Evolutionary conservation across 2,888 invertebrate species (phyloP).

Genomic region (Volucella inflata): DNA sequence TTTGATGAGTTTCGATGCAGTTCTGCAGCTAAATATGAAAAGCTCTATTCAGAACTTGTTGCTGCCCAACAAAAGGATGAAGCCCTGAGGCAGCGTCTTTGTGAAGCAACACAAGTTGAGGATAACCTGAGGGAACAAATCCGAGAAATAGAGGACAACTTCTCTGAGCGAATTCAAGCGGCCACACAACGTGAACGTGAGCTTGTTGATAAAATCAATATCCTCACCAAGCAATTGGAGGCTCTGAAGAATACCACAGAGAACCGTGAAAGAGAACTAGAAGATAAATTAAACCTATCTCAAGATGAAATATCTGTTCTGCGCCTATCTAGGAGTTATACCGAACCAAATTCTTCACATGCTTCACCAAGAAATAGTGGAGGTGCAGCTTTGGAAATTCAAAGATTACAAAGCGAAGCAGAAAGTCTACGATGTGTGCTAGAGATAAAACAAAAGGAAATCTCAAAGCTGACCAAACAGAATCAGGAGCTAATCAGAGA

Average conservation of each 20-base stretch:
- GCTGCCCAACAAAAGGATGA: constrained; percentile 81
- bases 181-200: constrained; percentile 80
- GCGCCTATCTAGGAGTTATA: constrained; percentile 71
- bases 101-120: constrained; percentile 78
- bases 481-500: constrained; percentile 89
- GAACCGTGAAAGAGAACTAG: constrained; percentile 80
- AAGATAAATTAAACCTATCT: constrained; percentile 81
- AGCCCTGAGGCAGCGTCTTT: constrained; percentile 79
- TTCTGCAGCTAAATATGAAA: constrained; percentile 79
- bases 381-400: constrained; percentile 78
- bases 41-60: constrained; percentile 83
- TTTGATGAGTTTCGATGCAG: constrained; percentile 79
- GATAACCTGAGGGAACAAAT: constrained; percentile 80
- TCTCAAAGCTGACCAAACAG: constrained; percentile 90
- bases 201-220: constrained; percentile 80
- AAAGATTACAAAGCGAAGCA: constrained; percentile 88
- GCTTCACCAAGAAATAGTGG: constrained; percentile 71
- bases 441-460: constrained; percentile 94
- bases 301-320: constrained; percentile 82
- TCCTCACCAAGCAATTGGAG: constrained; percentile 80
- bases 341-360: constrained; percentile 79
- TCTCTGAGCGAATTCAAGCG: constrained; percentile 78
- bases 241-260: constrained; percentile 79
- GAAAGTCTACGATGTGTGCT: constrained; percentile 94
- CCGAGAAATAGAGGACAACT: constrained; percentile 78